Evolutionary conservation across 1,140 invertebrate genomes (phyloP).

Genomic region (Proctacanthus coquilletti): DNA sequence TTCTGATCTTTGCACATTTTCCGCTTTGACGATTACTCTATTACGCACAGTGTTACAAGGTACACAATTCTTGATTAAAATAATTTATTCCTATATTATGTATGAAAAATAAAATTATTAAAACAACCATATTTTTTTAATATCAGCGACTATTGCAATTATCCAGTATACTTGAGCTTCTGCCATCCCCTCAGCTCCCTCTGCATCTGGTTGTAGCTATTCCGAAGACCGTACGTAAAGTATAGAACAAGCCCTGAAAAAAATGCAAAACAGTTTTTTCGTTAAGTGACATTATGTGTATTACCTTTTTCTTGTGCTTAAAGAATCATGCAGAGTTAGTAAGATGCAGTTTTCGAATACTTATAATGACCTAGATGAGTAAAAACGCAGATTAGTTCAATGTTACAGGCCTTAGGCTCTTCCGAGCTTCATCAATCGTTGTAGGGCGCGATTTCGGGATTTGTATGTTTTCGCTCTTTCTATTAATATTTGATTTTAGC

Average conservation of each 20-base stretch:
- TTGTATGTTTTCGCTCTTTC: background rate
- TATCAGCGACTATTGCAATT: no score
- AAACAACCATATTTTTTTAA: no score
- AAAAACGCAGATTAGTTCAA: conserved; percentile 9
- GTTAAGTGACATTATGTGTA: background rate
- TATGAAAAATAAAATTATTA: no score
- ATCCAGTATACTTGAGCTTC: conserved; percentile 23
- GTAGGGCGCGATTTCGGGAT: background rate
- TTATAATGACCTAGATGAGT: conserved; percentile 6
- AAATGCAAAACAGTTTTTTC: background rate
- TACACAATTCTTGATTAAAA: no score
- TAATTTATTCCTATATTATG: no score
- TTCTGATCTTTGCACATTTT: no score
- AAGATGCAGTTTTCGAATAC: conserved; percentile 3
- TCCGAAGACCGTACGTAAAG: conserved; percentile 25
- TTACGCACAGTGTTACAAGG: no score
- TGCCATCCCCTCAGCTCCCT: conserved; percentile 24
- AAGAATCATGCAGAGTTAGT: no score
- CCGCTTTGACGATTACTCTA: no score
- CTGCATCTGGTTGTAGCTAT: conserved; percentile 24
- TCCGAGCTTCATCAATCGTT: background rate
- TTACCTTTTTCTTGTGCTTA: no score
- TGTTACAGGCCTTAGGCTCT: background rate
- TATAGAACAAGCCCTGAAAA: conserved; percentile 22
- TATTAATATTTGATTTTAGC: background rate